Conservation (phyloP, 2,797 vertebrate genomes). For the Rhinichthys osculus region DNA sequence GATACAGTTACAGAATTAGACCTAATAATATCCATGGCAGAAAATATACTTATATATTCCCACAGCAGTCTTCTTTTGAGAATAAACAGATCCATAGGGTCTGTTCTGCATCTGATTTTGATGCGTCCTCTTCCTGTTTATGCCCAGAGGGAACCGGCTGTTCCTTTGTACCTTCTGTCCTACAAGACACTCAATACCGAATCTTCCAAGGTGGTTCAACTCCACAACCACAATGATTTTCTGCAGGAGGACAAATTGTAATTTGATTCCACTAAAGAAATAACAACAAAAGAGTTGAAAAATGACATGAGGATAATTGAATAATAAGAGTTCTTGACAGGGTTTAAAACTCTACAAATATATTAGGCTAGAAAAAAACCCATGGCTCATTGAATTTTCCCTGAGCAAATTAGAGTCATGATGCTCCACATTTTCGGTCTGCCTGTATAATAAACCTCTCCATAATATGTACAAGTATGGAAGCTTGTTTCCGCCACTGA, state of each 20-base stretch:
- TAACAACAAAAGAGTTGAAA: neutral
- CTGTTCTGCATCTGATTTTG: conserved; percentile 13
- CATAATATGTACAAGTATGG: too few species aligned
- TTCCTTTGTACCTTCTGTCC: neutral
- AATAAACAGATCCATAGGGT: conserved; percentile 21
- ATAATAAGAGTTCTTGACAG: neutral
- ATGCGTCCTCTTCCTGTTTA: conserved; percentile 3
- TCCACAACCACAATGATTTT: neutral
- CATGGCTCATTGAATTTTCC: neutral
- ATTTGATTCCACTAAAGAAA: neutral
- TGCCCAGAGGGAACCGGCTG: conserved; percentile 7
- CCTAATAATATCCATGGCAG: neutral
- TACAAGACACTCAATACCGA: neutral
- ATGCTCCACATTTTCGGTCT: neutral
- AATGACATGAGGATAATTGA: neutral
- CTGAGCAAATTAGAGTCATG: neutral
- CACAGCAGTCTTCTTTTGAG: neutral
- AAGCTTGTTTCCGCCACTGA: too few species aligned
- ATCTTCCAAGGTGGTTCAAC: neutral
- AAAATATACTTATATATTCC: neutral
- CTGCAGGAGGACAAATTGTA: neutral
- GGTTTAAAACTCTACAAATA: neutral
- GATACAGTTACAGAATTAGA: neutral
- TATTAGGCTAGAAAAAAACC: neutral
- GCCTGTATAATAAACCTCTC: neutral